These are phyloP conservation scores for Pocillopora meandrina DNA, from an alignment of 92 coral and sea anemone species.

Conservation along the genomic window DNA sequence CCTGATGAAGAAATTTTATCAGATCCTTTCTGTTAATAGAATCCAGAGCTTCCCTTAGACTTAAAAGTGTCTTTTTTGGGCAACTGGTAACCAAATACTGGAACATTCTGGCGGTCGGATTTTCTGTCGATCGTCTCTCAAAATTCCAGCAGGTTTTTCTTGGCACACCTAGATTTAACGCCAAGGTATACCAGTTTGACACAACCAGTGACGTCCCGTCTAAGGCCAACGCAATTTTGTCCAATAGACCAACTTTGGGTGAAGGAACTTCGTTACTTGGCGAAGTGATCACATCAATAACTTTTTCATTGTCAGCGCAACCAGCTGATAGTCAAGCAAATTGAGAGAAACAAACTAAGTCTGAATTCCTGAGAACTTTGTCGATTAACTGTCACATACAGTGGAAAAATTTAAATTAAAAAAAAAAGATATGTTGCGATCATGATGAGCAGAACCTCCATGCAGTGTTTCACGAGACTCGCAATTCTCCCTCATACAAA, in stretches of 20 bases:
- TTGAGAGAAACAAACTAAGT: too few species aligned
- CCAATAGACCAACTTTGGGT: neutral
- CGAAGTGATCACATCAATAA: neutral
- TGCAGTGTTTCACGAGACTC: too few species aligned
- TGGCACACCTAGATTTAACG: neutral
- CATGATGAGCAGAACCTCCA: too few species aligned
- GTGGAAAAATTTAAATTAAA: too few species aligned
- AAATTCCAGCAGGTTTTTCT: neutral
- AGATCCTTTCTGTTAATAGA: neutral
- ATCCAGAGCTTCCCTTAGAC: neutral
- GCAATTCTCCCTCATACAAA: too few species aligned
- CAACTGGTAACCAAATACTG: neutral
- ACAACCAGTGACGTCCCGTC: too few species aligned
- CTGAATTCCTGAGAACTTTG: too few species aligned
- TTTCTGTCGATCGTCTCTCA: neutral
- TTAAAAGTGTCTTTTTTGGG: neutral
- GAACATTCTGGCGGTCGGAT: neutral
- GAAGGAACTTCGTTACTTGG: neutral
- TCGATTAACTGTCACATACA: too few species aligned
- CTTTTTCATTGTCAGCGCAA: neutral
- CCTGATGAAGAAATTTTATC: neutral
- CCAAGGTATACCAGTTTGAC: neutral
- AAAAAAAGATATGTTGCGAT: too few species aligned
- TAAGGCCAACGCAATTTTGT: neutral
- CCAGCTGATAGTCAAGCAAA: too few species aligned